Evolutionary conservation across 2,113 vertebrate genomes (phyloP), one percentile per base, ranked within the genome.

Genomic region (Oncorhynchus nerka): DNA sequence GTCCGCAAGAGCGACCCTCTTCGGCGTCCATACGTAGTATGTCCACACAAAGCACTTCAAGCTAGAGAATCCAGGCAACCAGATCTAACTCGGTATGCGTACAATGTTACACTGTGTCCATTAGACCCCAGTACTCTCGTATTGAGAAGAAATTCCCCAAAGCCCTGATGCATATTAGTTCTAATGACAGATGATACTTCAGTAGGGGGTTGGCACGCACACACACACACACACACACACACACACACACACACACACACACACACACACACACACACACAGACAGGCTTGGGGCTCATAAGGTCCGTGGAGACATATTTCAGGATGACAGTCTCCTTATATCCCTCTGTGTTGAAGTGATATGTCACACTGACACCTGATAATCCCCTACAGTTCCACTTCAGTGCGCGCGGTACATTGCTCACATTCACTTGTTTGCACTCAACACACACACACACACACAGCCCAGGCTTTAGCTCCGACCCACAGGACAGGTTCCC

Each of bases 291-390:
- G 65, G 26, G 88, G 88, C 79, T 81, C 75, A 75, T 87, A 45
- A 45, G 39, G 39, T 12, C 39, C 83, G 74, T 62, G 30, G 74
- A 87, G 75, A 88, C 79, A 91, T 91, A 87, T 90, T 89, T 89
- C 91, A 91, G 74, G 26, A 26, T 90, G 89, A 87, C 88, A 87
- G 80, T 34, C 57, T 79, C 82, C 39, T 45, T 75, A 86, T 82
- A 62, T 76, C 80, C 82, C 83, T 80, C 73, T 70, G 78, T 80
- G 82, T 72, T 85, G 78, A 79, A 86, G 89, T 84, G 73, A 87
- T 93, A 84, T 89, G 87, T 93, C 90, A 91, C 83, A 80, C 68
- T 93, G 91, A 91, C 91, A 92, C 85, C 82, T 89, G 85, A 89
- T 39, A 39, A 39, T 45, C 2, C 39, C 39, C 39, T 45, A 45